Evolutionary conservation across 2,888 invertebrate genomes (phyloP), one percentile per base, ranked within the genome.

Genomic region (Rotaria magnacalcarata): DNA sequence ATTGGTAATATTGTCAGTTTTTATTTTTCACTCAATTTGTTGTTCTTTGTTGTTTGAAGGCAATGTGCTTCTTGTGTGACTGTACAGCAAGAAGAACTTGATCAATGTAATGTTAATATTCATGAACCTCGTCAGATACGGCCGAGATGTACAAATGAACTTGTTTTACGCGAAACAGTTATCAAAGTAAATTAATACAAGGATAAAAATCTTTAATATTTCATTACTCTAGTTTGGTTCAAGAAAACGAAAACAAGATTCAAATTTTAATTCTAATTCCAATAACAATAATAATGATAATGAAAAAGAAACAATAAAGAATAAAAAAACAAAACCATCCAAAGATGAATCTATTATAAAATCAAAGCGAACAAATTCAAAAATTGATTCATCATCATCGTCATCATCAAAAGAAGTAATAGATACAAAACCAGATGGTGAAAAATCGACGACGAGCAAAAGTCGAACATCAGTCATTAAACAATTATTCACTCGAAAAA

Each of bases 401-500:
- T 52, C 52, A 16, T 16, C 52, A 52, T 52, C 52, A 52, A 52
- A 52, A 52, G 52, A 52, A 52, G 14, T 19, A 10, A 41, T 5
- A 16, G 8, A 2, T n/a, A 3, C 21, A 47, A 47, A 80, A 80
- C 24, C 8, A 80, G n/a, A 80, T 80, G 47, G 47, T 24, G 47
- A 47, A 47, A 47, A 80, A 80, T 8, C 47, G n/a, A 2, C n/a
- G 24, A 43, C 47, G 1, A 43, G 47, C 24, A 43, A 43, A 80
- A 80, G 47, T 80, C 43, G 80, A 80, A 47, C 80, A 47, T 24
- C 47, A 16, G 43, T 80, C n/a, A 80, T 80, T 80, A 80, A 80
- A 80, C 47, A 80, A 80, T 80, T 80, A 47, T 80, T 80, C n/a
- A 47, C 80, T 24, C 21, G 80, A 43, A 80, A 80, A 80, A 80